Base-by-base conservation (phyloP, 23 tunicate species). In the Styela plicata region DNA sequence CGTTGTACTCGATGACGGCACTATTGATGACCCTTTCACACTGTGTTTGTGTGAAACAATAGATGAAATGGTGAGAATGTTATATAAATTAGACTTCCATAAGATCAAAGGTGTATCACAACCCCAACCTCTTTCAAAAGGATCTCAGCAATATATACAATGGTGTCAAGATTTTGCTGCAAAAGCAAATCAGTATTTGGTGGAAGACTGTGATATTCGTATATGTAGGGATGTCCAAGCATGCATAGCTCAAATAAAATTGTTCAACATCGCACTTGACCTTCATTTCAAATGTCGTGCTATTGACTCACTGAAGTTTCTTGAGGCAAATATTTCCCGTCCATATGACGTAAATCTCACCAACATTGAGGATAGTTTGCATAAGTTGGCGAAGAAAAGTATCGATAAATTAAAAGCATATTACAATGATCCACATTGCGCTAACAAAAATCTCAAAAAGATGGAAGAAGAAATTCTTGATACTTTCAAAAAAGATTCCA, bases 381-480 rank as follows among this genome's bases (percentile, higher is more conserved):
- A 26, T 10, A 22, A 53, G 37, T 24, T 76, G 31, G 30, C 66
- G 20, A 26, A 37, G 27, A 29, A 36, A 33, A 57, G 63, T n/a
- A 26, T 53, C 27, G 33, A 44, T 10, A 25, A 76, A 76, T 65
- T 76, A 0, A 32, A 24, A 76, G 66, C 32, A 44, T 76, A 27
- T 24, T 53, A 53, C 33, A 34, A 30, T 61, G 73, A 74, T 34
- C 86, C 79, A 0, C 28, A 68, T 23, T 86, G 79, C 33, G 70
- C 28, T 7, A 86, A 86, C 67, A 63, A 30, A 28, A 80, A 86
- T 64, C 70, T 80, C 61, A 36, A 63, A 2, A 31, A 30, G 30
- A 80, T 86, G 17, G 74, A 73, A 28, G 29, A 74, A 2, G 63
- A 31, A 24, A 80, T 86, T 65, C 30, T 57, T 63, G 34, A 73